Percentiles rank a stretch among this genome's conserved stretches.
These are phyloP conservation scores for Hirundo rustica DNA, from an alignment of 2,797 vertebrate species.

Conservation along the genomic window DNA sequence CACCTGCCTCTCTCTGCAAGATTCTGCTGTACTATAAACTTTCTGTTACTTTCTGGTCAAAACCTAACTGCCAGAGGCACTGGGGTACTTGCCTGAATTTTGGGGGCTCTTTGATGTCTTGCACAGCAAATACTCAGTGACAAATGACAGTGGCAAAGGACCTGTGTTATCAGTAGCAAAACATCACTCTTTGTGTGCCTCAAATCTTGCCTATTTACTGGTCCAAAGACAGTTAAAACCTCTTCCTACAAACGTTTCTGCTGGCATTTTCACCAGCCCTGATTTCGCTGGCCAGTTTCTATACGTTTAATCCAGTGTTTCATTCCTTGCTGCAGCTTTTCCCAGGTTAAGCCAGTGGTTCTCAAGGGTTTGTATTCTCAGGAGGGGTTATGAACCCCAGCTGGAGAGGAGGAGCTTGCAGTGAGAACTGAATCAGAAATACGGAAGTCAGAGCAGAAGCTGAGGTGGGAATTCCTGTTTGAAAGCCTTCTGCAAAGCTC, in stretches of 20 bases:
- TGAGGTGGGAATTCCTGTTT: background rate
- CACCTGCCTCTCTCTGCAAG: background rate
- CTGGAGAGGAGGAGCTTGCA: background rate
- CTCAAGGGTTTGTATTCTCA: background rate
- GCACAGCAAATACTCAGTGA: background rate
- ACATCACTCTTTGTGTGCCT: background rate
- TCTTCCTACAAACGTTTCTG: background rate
- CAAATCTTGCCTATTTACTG: background rate
- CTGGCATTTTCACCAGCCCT: background rate
- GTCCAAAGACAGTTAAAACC: background rate
- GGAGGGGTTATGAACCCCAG: background rate
- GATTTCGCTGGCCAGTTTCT: background rate
- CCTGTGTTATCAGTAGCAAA: background rate
- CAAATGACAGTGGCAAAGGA: background rate
- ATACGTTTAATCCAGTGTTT: background rate
- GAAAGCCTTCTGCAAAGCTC: background rate
- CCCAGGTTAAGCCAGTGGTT: background rate
- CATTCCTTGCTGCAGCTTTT: background rate
- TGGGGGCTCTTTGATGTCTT: background rate
- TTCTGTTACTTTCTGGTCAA: background rate
- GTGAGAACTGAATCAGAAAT: background rate
- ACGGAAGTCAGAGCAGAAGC: background rate
- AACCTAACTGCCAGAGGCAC: background rate
- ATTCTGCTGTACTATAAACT: background rate
- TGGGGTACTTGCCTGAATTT: background rate